Base-by-base conservation (phyloP, 1,140 invertebrate genomes). In the Drosophila triauraria region DNA sequence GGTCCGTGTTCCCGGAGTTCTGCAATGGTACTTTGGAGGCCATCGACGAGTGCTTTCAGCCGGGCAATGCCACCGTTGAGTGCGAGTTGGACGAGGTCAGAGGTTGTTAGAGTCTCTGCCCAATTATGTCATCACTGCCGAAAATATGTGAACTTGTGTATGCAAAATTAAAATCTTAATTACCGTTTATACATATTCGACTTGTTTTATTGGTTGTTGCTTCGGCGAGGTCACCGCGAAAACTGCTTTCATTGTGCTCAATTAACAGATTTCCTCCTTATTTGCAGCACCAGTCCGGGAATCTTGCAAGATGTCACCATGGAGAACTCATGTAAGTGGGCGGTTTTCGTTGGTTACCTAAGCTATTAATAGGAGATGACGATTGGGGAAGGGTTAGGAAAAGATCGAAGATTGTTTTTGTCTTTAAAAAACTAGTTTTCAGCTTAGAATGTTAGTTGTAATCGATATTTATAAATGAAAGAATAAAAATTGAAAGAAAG, bases 1-100 rank as follows among this genome's bases (percentile, higher is more conserved):
- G 96, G 96, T 94, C 94, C 0, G 95, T 95, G 0, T 96, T 96
- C 71, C 91, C 75, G 7, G 78, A 85, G 15, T 93, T 93, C 68
- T 95, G 94, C 61, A 91, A 91, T 54, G 67, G 75, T 3, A 91
- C 91, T 15, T 54, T 91, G 5, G 61, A 61, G 3, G 70, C 69
- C 20, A 69, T 84, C 15, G 81, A 91, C 9, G 51, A 79, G 53
- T 92, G 91, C 48, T 92, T 92, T 59, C 69, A 78, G 42, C 42
- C 77, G 27, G 35, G 20, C 43, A 74, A 74, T 12, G 13, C 40
- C n/a, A 78, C 76, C 8, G 0, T 25, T 7, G 63, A 46, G 15
- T 25, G 35, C 17, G 25, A 40, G 51, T n/a, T 20, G 23, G 68
- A 58, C 38, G 69, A 71, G 70, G 68, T 72, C 68, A 72, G 13